Evolutionary conservation across 2,888 invertebrate genomes (phyloP), one percentile per base, ranked within the genome.

Genomic region (Ferdinandea cuprea): DNA sequence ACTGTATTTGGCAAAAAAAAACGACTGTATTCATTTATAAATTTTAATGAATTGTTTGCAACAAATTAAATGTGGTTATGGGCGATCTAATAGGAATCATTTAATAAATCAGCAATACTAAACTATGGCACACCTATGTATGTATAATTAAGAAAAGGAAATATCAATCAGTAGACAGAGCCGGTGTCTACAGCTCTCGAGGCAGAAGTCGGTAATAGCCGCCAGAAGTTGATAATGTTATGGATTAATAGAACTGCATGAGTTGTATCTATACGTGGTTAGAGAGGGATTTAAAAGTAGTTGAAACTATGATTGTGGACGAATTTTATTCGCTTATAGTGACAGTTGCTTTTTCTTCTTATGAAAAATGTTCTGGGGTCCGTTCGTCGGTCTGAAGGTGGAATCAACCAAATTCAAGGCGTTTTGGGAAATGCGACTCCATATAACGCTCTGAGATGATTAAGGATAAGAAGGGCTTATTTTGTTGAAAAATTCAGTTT

Each of bases 111-210:
- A 42, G 32, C 15, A n/a, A n/a, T 52, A 17, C 42, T 9, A 40
- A 40, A 42, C 40, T n/a, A 37, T 11, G 58, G 28, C 58, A 15
- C 58, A 58, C 58, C 58, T 58, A n/a, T n/a, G 28, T 28, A 17
- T 9, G 17, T 21, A n/a, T n/a, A 19, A 56, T 15, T 3, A 25
- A 25, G 2, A 42, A 35, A 25, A 37, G 58, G 58, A 58, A 58
- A 58, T 58, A 58, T 40, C 58, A 11, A 42, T 58, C 42, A 58
- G 25, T 5, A n/a, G n/a, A 5, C 25, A 25, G 3, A 25, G 25
- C 5, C 21, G 21, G 9, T 25, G 25, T 25, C 25, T 25, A 11
- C 17, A 17, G 17, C 17, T 17, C 30, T 7, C 11, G 21, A n/a
- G 13, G 19, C 19, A 32, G n/a, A 28, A 28, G 21, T 28, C 11